Conservation (phyloP, 2,888 invertebrate species). For the Tromatobia lineatoria region DNA sequence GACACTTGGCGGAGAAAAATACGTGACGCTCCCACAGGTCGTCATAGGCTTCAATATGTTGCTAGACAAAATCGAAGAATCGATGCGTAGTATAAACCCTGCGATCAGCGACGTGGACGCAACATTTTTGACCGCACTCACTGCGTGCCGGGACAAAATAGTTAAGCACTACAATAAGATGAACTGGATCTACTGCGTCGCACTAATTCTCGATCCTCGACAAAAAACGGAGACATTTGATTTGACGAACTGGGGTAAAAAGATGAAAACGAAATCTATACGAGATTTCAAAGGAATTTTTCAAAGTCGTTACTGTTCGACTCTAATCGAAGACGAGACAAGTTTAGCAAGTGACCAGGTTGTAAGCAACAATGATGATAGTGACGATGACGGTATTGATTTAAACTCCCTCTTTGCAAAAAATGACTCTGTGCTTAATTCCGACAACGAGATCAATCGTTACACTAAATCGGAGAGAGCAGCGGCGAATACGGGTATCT, state of each 20-base stretch:
- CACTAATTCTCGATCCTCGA: constrained; percentile 70
- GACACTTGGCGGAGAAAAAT: too few relatives aligned
- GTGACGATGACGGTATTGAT: constrained; percentile 21
- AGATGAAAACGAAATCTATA: constrained; percentile 43
- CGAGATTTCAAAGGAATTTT: constrained; percentile 40
- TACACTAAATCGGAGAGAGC: constrained; percentile 36
- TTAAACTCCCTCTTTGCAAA: constrained; percentile 27
- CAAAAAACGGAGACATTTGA: constrained; percentile 69
- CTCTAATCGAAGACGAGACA: constrained; percentile 10
- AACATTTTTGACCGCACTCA: constrained; percentile 48
- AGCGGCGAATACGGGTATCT: constrained; percentile 38
- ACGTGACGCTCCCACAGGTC: too few relatives aligned
- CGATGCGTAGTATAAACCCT: constrained; percentile 8
- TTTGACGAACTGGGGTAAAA: constrained; percentile 60
- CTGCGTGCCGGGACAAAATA: constrained; percentile 44
- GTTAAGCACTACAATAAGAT: constrained; percentile 60
- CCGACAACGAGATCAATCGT: constrained; percentile 5
- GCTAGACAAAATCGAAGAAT: constrained; percentile 53
- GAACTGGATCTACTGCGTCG: constrained; percentile 70
- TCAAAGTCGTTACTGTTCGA: constrained; percentile 18
- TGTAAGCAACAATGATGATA: neutral
- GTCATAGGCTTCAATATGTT: constrained; percentile 54
- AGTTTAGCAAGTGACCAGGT: neutral
- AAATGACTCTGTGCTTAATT: constrained; percentile 2
- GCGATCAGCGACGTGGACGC: constrained; percentile 23